These are phyloP conservation scores for Dinothrombium tinctorium DNA, from an alignment of 1,140 invertebrate species.

Conservation along the genomic window DNA sequence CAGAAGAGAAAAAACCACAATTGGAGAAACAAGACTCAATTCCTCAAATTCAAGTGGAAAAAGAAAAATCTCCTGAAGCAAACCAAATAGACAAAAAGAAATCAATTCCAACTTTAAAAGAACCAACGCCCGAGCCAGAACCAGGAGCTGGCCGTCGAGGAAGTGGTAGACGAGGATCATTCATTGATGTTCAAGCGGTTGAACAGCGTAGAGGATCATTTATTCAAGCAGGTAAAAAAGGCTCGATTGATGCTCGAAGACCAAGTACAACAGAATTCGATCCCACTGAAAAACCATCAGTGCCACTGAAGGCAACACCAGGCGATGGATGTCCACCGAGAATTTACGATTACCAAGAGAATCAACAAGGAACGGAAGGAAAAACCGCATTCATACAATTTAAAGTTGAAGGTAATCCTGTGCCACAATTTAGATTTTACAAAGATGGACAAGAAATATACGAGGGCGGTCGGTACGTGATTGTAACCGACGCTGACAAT, in stretches of 20 bases:
- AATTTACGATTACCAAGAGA: conserved; percentile 70
- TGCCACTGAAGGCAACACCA: conserved; percentile 45
- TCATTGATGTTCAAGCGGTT: not conserved
- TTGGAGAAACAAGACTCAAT: conserved; percentile 1
- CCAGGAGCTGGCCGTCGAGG: conserved; percentile 12
- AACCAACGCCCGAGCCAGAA: conserved; percentile 14
- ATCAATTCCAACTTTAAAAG: conserved; percentile 13
- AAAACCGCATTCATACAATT: conserved; percentile 64
- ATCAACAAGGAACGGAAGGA: conserved; percentile 77
- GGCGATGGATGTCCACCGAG: conserved; percentile 55
- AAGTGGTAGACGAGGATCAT: conserved; percentile 5
- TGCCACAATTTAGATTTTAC: conserved; percentile 84
- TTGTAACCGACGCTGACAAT: conserved; percentile 66
- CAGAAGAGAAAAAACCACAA: not conserved
- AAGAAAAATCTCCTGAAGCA: conserved; percentile 5
- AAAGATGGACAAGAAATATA: conserved; percentile 71
- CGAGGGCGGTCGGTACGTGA: conserved; percentile 75
- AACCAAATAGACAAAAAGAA: conserved; percentile 18
- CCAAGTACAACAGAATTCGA: conserved; percentile 25
- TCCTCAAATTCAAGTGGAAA: conserved; percentile 4
- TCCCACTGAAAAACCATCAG: conserved; percentile 69
- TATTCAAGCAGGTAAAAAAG: not conserved
- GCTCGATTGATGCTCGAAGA: conserved; percentile 11
- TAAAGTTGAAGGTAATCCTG: conserved; percentile 67
- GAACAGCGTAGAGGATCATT: not conserved